A percentile compares a stretch with the other conserved stretches of the same genome.
These are phyloP conservation scores for Acromyrmex heyeri DNA, from an alignment of 1,140 invertebrate species.

Conservation along the genomic window DNA sequence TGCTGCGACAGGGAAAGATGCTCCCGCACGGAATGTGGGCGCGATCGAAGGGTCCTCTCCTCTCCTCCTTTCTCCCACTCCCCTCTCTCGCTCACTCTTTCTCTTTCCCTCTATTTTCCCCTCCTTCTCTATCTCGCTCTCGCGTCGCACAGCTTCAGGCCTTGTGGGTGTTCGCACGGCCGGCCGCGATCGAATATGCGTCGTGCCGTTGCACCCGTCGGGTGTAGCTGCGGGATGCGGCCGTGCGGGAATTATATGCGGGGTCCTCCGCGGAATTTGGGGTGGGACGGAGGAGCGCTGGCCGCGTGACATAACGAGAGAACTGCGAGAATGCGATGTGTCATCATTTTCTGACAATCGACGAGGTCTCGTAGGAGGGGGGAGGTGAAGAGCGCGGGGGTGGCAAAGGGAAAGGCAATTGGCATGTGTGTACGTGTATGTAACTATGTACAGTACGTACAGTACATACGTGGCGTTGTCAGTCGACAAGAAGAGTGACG, in stretches of 20 bases:
- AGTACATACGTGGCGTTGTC: not conserved
- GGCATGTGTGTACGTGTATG: not conserved
- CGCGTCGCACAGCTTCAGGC: conserved; percentile 7
- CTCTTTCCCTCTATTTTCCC: not conserved
- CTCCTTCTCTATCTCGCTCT: conserved; percentile 20
- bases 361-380: conserved; percentile 28
- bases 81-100: not conserved
- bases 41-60: conserved; percentile 67
- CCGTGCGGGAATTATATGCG: not conserved
- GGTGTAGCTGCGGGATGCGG: conserved; percentile 24
- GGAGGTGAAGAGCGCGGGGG: conserved; percentile 41
- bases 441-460: not conserved
- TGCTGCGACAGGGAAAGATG: conserved; percentile 62
- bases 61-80: too few relatives aligned
- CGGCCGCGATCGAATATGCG: conserved; percentile 46
- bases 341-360: conserved; percentile 81
- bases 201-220: conserved; percentile 51
- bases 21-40: conserved; percentile 67
- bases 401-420: conserved; percentile 64
- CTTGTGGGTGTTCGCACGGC: conserved; percentile 27
- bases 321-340: conserved; percentile 75
- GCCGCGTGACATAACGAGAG: conserved; percentile 72
- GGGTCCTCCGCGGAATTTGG: conserved; percentile 3
- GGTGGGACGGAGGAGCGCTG: conserved; percentile 63
- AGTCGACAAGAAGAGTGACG: conserved; percentile 19